Evolutionary conservation across 2,797 vertebrate genomes (phyloP).

Genomic region (Alcedo atthis): DNA sequence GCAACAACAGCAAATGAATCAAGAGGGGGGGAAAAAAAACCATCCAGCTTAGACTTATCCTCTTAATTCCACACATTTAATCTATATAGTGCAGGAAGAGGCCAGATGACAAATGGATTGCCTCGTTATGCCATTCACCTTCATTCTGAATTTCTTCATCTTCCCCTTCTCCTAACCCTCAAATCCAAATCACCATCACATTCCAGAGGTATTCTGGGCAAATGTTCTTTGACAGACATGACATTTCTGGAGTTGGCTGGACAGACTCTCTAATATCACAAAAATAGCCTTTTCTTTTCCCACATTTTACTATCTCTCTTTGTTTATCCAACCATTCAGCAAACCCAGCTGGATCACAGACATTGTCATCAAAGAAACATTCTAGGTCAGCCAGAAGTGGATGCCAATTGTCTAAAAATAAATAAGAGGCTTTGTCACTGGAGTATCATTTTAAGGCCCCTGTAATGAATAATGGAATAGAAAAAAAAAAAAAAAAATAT

Average conservation of each 20-base stretch:
- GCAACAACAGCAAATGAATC: neutral
- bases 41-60: neutral
- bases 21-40: neutral
- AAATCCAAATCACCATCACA: constrained; percentile 31
- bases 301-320: constrained; percentile 64
- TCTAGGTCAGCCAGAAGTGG: constrained; percentile 58
- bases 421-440: constrained; percentile 57
- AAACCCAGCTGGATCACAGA: constrained; percentile 66
- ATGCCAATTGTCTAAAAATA: constrained; percentile 69
- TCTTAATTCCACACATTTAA: neutral
- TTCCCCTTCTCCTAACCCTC: constrained; percentile 35
- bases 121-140: neutral
- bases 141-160: neutral
- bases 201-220: constrained; percentile 18
- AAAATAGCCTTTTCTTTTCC: constrained; percentile 45
- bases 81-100: constrained; percentile 2
- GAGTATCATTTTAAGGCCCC: constrained; percentile 59
- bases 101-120: neutral
- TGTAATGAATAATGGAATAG: constrained; percentile 46
- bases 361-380: constrained; percentile 62
- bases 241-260: constrained; percentile 23
- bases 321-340: constrained; percentile 69
- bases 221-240: constrained; percentile 11
- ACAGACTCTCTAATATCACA: neutral
- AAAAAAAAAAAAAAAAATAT: neutral